These are phyloP conservation scores for Chrysolina americana DNA, from an alignment of 2,888 invertebrate species.

Conservation along the genomic window DNA sequence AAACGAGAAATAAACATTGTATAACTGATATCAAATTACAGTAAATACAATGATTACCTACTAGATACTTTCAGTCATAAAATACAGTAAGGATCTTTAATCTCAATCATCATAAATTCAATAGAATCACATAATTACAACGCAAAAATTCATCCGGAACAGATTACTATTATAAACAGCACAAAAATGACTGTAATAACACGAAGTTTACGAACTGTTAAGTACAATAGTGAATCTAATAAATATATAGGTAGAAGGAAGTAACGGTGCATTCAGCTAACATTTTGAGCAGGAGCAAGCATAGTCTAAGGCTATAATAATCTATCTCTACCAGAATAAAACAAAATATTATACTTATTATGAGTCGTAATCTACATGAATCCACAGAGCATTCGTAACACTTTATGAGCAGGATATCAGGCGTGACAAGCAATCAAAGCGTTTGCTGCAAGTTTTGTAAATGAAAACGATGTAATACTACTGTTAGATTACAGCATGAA, in stretches of 20 bases:
- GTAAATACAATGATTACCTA: background rate
- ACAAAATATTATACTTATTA: slow-evolving; percentile 7
- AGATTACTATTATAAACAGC: slow-evolving; percentile 3
- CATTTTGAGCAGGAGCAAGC: slow-evolving; percentile 31
- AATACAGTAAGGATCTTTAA: background rate
- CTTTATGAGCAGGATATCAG: slow-evolving; percentile 40
- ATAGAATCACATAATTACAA: slow-evolving; percentile 10
- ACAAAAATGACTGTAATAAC: slow-evolving; percentile 28
- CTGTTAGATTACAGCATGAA: background rate
- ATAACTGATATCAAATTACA: background rate
- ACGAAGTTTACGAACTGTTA: slow-evolving; percentile 16
- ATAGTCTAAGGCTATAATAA: slow-evolving; percentile 29
- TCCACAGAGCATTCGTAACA: slow-evolving; percentile 37
- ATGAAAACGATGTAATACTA: slow-evolving; percentile 3
- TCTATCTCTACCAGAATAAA: slow-evolving; percentile 14
- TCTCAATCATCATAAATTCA: slow-evolving; percentile 14
- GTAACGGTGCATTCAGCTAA: slow-evolving; percentile 30
- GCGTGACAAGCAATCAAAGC: slow-evolving; percentile 32
- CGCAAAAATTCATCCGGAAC: slow-evolving; percentile 9
- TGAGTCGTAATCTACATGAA: slow-evolving; percentile 36
- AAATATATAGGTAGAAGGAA: slow-evolving; percentile 25
- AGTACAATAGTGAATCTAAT: slow-evolving; percentile 33
- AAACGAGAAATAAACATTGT: background rate
- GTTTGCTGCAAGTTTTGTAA: slow-evolving; percentile 10
- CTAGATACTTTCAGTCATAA: background rate